These are phyloP conservation scores for Nasonia giraulti DNA, from an alignment of 1,140 invertebrate species.

Conservation along the genomic window DNA sequence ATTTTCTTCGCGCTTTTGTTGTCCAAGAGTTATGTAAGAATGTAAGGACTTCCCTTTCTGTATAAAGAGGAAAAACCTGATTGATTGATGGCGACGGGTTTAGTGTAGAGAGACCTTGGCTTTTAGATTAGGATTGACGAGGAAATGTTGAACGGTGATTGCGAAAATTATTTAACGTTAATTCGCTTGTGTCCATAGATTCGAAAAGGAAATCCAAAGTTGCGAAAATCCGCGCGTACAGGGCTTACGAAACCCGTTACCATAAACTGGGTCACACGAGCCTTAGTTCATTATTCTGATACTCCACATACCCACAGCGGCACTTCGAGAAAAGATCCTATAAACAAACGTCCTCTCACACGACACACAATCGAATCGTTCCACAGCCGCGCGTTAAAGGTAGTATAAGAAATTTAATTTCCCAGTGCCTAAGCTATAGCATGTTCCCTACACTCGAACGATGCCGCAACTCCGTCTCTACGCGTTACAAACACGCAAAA, in stretches of 20 bases:
- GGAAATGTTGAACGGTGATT: too few species aligned
- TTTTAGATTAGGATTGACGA: too few species aligned
- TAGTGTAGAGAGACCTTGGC: too few species aligned
- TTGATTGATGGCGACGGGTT: too few species aligned
- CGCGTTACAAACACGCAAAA: not conserved
- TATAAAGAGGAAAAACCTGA: too few species aligned
- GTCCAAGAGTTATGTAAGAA: too few species aligned
- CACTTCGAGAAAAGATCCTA: not conserved
- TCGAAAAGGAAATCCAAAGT: constrained; percentile 25
- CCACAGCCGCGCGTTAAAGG: not conserved
- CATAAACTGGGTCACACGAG: not conserved
- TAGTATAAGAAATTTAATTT: not conserved
- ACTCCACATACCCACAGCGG: not conserved
- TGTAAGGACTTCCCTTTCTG: too few species aligned
- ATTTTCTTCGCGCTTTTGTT: too few species aligned
- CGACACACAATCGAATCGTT: not conserved
- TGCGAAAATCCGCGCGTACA: not conserved
- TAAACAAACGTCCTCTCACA: not conserved
- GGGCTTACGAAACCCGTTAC: constrained; percentile 13
- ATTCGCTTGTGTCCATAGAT: not conserved
- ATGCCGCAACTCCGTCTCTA: too few species aligned
- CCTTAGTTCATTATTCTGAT: not conserved
- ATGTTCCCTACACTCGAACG: too few species aligned
- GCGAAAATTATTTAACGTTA: too few species aligned
- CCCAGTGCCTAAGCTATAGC: not conserved